Evolutionary conservation across 2,113 vertebrate genomes (phyloP), one percentile per base, ranked within the genome.

Genomic region (Strix aluco): DNA sequence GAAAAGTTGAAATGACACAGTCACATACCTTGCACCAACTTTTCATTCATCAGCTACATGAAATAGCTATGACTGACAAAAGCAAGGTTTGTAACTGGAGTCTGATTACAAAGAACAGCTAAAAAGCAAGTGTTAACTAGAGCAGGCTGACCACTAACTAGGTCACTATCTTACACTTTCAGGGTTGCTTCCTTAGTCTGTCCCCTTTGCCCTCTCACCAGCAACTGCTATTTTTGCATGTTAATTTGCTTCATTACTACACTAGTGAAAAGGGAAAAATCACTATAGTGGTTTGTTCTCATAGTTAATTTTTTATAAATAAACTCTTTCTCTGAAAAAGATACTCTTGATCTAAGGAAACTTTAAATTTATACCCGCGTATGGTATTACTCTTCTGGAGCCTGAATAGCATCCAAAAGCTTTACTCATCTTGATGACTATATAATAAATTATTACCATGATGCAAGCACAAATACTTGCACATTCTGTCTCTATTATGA

Each of bases 381-480:
- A 75, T 34, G 58, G 62, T 55, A 90, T 44, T 72, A 40, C 36
- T 92, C 73, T 92, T 87, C 81, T 55, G 91, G 81, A 95, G 78
- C 81, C 79, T 62, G 78, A 74, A 73, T 0, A 91, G 57, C 62
- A 71, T 52, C 81, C 87, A 88, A 80, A 92, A 96, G 44, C 61
- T 92, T 81, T 80, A 73, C 49, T 85, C 54, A 81, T 74, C 44
- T 72, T 51, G 51, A 67, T 93, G 87, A 90, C 66, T 78, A 88
- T 25, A 32, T 34, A 90, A 95, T 88, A 93, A 91, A 95, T 97
- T 93, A 96, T 51, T 40, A 82, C 40, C 55, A 78, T 17, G 38
- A 83, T 74, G 81, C 67, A 95, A 71, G 91, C 42, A 84, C 65
- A 88, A 90, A 87, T 80, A 58, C 70, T 92, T 79, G 73, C 65